Evolutionary conservation across 92 coral and sea anemone genomes (phyloP).

Genomic region (Micromussa lordhowensis): DNA sequence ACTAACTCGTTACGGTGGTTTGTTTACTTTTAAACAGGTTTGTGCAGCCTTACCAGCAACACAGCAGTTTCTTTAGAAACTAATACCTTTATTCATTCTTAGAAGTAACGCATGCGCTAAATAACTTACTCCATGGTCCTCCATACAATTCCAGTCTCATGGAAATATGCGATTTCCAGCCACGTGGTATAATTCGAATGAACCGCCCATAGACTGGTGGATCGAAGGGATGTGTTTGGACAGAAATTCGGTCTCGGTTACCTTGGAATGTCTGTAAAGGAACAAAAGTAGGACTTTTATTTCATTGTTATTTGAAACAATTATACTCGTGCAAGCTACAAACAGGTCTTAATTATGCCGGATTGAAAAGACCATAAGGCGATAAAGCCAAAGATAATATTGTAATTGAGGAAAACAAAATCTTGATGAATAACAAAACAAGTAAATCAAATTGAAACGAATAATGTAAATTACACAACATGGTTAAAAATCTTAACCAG

Average conservation of each 20-base stretch:
- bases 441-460: too few species aligned
- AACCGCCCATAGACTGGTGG: slow-evolving; percentile 71
- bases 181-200: slow-evolving; percentile 66
- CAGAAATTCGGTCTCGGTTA: slow-evolving; percentile 57
- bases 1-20: too few species aligned
- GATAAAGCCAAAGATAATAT: too few species aligned
- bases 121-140: slow-evolving; percentile 68
- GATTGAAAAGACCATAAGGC: not conserved
- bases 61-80: too few species aligned
- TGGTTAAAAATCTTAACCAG: too few species aligned
- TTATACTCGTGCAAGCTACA: not conserved
- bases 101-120: not conserved
- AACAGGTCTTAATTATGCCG: not conserved
- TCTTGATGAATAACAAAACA: too few species aligned
- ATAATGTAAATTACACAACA: too few species aligned
- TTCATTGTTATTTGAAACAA: not conserved
- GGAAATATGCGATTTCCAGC: slow-evolving; percentile 73
- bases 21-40: too few species aligned
- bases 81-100: not conserved
- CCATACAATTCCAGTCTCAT: slow-evolving; percentile 77
- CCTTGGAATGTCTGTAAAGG: slow-evolving; percentile 69
- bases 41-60: too few species aligned
- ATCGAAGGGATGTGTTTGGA: slow-evolving; percentile 58
- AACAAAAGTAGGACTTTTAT: not conserved
- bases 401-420: not conserved